Evolutionary conservation across 2,797 vertebrate genomes (phyloP).

Genomic region (Notolabrus celidotus): DNA sequence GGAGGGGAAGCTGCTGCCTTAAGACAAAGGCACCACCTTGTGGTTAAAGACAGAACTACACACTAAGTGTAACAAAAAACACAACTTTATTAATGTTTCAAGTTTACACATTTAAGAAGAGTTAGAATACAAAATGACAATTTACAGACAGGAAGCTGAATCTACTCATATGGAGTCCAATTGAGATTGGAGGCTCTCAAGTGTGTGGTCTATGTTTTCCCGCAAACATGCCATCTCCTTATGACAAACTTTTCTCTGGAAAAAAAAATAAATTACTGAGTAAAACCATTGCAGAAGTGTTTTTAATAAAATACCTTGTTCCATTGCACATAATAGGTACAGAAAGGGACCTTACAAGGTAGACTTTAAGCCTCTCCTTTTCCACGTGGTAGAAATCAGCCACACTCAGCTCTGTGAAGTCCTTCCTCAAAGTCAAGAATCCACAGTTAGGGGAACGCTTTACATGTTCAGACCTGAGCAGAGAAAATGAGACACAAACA

Average conservation of each 20-base stretch:
- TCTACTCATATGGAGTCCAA: slow-evolving; percentile 43
- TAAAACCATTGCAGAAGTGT: background rate
- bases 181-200: slow-evolving; percentile 60
- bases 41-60: slow-evolving; percentile 59
- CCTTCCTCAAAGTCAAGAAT: slow-evolving; percentile 84
- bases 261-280: background rate
- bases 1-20: background rate
- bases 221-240: slow-evolving; percentile 79
- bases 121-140: no score
- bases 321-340: no score
- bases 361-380: slow-evolving; percentile 83
- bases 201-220: slow-evolving; percentile 71
- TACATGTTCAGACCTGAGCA: slow-evolving; percentile 81
- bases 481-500: background rate
- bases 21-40: slow-evolving; percentile 68
- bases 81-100: slow-evolving; percentile 45
- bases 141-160: background rate
- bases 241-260: slow-evolving; percentile 78
- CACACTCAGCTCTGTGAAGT: slow-evolving; percentile 81
- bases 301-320: no score
- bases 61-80: background rate
- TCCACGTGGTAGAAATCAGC: slow-evolving; percentile 85
- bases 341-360: slow-evolving; percentile 76
- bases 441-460: slow-evolving; percentile 82
- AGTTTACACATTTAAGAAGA: background rate